phyloP scores from a whole-genome alignment of 2,113 vertebrate species.

The Hippocampus zosterae region DNA sequence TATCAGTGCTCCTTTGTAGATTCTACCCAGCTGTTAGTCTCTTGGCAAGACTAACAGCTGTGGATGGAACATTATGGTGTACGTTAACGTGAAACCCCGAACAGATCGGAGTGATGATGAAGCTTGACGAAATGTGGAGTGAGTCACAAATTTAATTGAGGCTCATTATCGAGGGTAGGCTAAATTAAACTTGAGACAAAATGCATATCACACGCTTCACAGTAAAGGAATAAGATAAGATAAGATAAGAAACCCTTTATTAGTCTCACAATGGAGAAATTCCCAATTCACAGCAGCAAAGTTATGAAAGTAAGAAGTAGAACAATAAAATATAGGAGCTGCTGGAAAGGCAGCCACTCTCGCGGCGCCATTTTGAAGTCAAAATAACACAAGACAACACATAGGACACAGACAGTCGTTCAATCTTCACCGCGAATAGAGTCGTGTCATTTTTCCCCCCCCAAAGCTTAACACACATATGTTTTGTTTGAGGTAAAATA shows the following conservation, averaged over 20 bases:
- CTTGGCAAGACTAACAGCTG: background rate
- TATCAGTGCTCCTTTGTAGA: background rate
- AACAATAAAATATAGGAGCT: too few relatives aligned
- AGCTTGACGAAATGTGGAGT: constrained; percentile 1
- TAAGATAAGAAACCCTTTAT: too few relatives aligned
- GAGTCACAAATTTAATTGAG: background rate
- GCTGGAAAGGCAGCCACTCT: too few relatives aligned
- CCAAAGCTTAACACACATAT: too few relatives aligned
- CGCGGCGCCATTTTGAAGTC: too few relatives aligned
- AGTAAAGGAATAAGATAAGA: too few relatives aligned
- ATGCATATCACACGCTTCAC: background rate
- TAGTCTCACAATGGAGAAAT: too few relatives aligned
- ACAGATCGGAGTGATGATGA: constrained; percentile 1
- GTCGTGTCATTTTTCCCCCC: background rate
- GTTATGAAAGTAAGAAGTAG: too few relatives aligned
- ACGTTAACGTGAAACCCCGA: background rate
- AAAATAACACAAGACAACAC: too few relatives aligned
- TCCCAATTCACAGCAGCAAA: too few relatives aligned
- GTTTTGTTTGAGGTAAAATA: background rate
- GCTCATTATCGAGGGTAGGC: background rate
- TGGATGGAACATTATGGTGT: background rate
- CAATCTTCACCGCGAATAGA: too few relatives aligned
- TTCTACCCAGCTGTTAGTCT: background rate
- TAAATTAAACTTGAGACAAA: background rate
- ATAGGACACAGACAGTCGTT: too few relatives aligned